Evolutionary conservation across 2,113 vertebrate species (phyloP).

Genomic region (Actenoides hombroni): DNA sequence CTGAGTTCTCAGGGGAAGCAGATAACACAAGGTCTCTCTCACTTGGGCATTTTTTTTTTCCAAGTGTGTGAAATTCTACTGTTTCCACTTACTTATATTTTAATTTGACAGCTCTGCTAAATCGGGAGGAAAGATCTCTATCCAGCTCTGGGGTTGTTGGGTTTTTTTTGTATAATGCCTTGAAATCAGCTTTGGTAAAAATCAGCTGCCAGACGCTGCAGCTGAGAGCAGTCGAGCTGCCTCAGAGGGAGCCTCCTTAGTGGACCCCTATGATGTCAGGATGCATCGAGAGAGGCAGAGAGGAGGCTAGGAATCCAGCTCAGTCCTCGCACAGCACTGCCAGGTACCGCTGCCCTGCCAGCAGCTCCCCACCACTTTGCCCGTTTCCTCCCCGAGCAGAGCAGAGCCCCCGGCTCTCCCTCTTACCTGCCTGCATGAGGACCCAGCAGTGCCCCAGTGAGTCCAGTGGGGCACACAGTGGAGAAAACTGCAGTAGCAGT

Average conservation of each 20-base stretch:
- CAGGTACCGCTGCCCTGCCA: slow-evolving; percentile 52
- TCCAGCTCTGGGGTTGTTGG: background rate
- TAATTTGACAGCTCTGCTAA: background rate
- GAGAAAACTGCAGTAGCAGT: slow-evolving; percentile 86
- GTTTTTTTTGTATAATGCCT: background rate
- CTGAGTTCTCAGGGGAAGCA: slow-evolving; percentile 42
- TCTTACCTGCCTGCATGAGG: slow-evolving; percentile 73
- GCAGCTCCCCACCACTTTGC: background rate
- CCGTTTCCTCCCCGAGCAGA: background rate
- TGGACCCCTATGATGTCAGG: slow-evolving; percentile 87
- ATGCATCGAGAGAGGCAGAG: slow-evolving; percentile 61
- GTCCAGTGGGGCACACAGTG: slow-evolving; percentile 81
- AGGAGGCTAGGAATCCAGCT: slow-evolving; percentile 45
- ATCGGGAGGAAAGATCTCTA: background rate
- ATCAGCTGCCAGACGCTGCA: background rate
- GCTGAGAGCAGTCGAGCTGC: slow-evolving; percentile 13
- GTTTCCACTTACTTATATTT: background rate
- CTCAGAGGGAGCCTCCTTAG: slow-evolving; percentile 75
- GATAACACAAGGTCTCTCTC: slow-evolving; percentile 52
- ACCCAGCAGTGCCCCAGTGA: slow-evolving; percentile 87
- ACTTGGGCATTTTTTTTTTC: background rate
- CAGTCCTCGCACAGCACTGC: slow-evolving; percentile 50
- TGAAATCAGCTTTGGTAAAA: slow-evolving; percentile 14
- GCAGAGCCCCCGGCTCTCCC: slow-evolving; percentile 72
- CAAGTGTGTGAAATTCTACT: slow-evolving; percentile 32